Evolutionary conservation across 2,113 vertebrate genomes (phyloP).

Genomic region (Elanus axillaris): DNA sequence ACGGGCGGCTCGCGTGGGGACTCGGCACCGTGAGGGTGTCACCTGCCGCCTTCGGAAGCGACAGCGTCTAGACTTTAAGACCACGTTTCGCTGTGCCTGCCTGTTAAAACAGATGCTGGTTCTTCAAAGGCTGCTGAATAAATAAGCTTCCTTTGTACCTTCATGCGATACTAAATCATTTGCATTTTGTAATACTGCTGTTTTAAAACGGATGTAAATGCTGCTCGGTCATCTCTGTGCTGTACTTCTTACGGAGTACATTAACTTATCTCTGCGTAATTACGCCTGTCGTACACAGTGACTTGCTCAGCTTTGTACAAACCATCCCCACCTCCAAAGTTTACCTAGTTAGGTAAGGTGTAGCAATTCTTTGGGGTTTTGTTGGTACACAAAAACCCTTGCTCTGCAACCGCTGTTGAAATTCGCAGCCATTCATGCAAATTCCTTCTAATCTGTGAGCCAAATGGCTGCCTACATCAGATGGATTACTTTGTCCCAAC

Average conservation of each 20-base stretch:
- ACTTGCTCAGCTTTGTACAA: not conserved
- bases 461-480: slow-evolving; percentile 43
- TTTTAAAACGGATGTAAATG: not conserved
- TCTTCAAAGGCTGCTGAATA: not conserved
- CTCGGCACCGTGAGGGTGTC: not conserved
- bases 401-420: slow-evolving; percentile 35
- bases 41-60: not conserved
- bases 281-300: not conserved
- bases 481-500: not conserved
- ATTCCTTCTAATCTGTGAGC: slow-evolving; percentile 40
- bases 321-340: not conserved
- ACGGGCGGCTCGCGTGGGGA: not conserved
- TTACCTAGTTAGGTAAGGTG: not conserved
- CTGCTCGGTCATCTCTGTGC: not conserved
- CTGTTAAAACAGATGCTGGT: not conserved
- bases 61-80: not conserved
- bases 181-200: not conserved
- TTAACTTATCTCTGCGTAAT: not conserved
- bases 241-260: not conserved
- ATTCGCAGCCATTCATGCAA: slow-evolving; percentile 53
- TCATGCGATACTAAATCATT: not conserved
- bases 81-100: not conserved
- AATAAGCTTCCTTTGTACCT: not conserved
- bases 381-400: not conserved
- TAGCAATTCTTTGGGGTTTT: not conserved